Evolutionary conservation across 2,888 invertebrate genomes (phyloP), one percentile per base, ranked within the genome.

Genomic region (Brachypalpus laphriformis): DNA sequence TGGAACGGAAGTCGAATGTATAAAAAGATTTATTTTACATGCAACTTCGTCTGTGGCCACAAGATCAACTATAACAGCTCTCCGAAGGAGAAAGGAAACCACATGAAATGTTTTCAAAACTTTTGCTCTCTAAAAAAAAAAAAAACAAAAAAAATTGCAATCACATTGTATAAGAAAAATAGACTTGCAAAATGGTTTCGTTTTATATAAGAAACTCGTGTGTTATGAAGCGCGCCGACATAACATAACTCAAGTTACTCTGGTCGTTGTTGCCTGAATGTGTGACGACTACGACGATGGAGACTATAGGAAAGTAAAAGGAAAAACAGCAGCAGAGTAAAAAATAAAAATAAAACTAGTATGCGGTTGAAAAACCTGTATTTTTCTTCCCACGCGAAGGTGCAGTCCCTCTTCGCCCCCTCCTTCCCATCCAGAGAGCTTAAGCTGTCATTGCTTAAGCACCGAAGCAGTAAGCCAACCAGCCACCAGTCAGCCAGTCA

Each of bases 221-320:
- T 85, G 85, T 85, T 80, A 80, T 85, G 85, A 85, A 85, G 80
- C 80, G 57, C 80, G 51, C 83, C 83, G 75, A 82, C 59, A 75
- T 75, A 71, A 75, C 70, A 75, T 71, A 75, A 71, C 70, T 83
- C 56, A 80, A 65, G 68, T 70, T 66, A 59, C 51, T 70, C 37
- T 49, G 54, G 34, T 6, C 34, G 18, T 47, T 25, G 57, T 22
- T 51, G 63, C 28, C 47, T 70, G 70, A 75, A 66, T 66, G 66
- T 75, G 59, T 71, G 65, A 80, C 80, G 65, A 71, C 63, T 45
- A 75, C 61, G 34, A 65, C 59, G 14, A 47, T 31, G 20, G 9
- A 37, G n/a, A 68, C 59, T 56, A 40, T 75, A 80, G 75, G 80
- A 85, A 85, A 85, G 85, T 85, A 85, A 85, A 85, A 85, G 80